phyloP scores from a whole-genome alignment of 2,888 invertebrate species.

The Pammene aurita region DNA sequence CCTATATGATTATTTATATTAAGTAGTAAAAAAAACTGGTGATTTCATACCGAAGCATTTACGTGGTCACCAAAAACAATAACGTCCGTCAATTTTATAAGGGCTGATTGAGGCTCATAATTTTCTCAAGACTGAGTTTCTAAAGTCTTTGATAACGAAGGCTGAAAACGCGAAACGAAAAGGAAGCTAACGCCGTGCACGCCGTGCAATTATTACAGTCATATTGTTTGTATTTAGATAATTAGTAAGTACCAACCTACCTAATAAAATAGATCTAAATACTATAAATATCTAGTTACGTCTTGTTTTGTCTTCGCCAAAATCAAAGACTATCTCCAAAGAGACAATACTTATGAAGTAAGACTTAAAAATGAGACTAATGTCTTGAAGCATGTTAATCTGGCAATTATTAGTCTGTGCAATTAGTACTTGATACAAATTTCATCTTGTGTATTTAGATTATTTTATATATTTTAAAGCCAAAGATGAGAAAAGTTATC shows the following conservation, averaged over 20 bases:
- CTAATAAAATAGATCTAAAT: not conserved
- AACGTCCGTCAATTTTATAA: slow-evolving; percentile 37
- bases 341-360: slow-evolving; percentile 20
- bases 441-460: not conserved
- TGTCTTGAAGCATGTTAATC: not conserved
- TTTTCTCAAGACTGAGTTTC: slow-evolving; percentile 38
- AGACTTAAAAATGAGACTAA: not conserved
- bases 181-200: slow-evolving; percentile 6
- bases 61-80: slow-evolving; percentile 20
- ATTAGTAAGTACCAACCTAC: not conserved
- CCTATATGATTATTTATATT: slow-evolving; percentile 25
- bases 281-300: slow-evolving; percentile 18
- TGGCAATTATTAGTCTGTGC: slow-evolving; percentile 4
- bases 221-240: slow-evolving; percentile 2
- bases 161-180: slow-evolving; percentile 8
- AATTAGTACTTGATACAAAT: slow-evolving; percentile 6
- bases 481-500: not conserved
- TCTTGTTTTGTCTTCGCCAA: slow-evolving; percentile 2
- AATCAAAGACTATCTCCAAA: not conserved
- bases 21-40: slow-evolving; percentile 29
- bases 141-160: slow-evolving; percentile 17
- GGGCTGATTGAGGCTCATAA: not conserved
- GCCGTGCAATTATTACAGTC: slow-evolving; percentile 17
- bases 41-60: slow-evolving; percentile 21
- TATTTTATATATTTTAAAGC: too few relatives aligned